These are phyloP conservation scores for Alsophila aescularia DNA, from an alignment of 2,888 invertebrate genomes.

Conservation along the genomic window DNA sequence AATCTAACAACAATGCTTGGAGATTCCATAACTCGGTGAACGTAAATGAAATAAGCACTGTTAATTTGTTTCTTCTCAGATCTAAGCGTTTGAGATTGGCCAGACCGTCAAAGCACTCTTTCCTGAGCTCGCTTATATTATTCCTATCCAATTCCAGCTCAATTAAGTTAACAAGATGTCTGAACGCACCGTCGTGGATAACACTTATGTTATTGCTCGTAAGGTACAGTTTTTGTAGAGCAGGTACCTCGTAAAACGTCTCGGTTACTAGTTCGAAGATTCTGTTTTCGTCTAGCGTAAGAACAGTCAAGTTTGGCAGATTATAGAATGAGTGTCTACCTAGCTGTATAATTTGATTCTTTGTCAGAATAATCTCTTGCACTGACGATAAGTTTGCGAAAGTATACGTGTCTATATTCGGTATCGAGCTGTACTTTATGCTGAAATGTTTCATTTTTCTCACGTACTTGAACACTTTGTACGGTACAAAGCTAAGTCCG, in stretches of 20 bases:
- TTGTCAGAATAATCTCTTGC: conserved; percentile 87
- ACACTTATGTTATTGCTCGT: conserved; percentile 94
- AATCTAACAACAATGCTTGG: conserved; percentile 88
- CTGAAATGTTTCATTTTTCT: conserved; percentile 87
- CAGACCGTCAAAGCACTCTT: conserved; percentile 91
- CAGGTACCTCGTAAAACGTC: conserved; percentile 90
- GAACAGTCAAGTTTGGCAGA: conserved; percentile 87
- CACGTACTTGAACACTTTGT: conserved; percentile 87
- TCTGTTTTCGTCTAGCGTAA: conserved; percentile 90
- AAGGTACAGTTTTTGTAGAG: conserved; percentile 89
- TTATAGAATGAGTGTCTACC: conserved; percentile 89
- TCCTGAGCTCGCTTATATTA: conserved; percentile 89
- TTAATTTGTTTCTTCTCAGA: conserved; percentile 89
- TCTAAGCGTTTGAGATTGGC: conserved; percentile 89
- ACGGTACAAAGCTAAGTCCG: conserved; percentile 88
- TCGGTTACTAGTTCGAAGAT: conserved; percentile 89
- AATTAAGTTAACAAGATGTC: conserved; percentile 88
- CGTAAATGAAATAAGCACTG: conserved; percentile 90
- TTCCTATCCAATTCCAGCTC: conserved; percentile 92
- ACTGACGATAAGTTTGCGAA: conserved; percentile 90
- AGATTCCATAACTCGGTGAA: conserved; percentile 91
- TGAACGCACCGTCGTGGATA: conserved; percentile 93
- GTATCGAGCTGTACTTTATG: conserved; percentile 89
- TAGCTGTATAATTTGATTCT: conserved; percentile 88
- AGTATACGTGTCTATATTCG: conserved; percentile 87